phyloP scores from a whole-genome alignment of 2,888 invertebrate species.

The Lasioglossum figueresi region DNA sequence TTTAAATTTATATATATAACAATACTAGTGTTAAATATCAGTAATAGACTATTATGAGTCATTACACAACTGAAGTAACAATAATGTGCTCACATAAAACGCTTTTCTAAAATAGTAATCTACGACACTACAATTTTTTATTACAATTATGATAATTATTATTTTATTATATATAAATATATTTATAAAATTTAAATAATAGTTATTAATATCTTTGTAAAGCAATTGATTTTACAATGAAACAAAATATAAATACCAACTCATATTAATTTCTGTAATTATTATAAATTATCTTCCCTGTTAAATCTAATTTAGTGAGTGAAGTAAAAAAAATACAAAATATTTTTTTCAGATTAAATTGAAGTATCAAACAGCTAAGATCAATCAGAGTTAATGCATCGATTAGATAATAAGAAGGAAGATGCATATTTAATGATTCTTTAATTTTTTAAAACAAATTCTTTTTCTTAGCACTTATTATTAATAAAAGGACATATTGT shows the following conservation, averaged over 20 bases:
- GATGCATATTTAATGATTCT: slow-evolving; percentile 26
- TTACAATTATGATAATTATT: slow-evolving; percentile 56
- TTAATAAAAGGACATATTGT: background rate
- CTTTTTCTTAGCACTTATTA: slow-evolving; percentile 18
- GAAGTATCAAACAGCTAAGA: slow-evolving; percentile 39
- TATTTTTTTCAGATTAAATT: slow-evolving; percentile 52
- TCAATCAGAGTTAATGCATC: slow-evolving; percentile 68
- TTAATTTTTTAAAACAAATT: slow-evolving; percentile 21
- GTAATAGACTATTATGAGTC: slow-evolving; percentile 61
- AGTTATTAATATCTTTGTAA: slow-evolving; percentile 70
- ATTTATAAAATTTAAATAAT: slow-evolving; percentile 64
- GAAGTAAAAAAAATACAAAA: slow-evolving; percentile 26
- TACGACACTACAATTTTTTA: slow-evolving; percentile 70
- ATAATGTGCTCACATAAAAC: slow-evolving; percentile 66
- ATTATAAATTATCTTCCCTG: slow-evolving; percentile 70
- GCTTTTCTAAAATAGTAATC: slow-evolving; percentile 71
- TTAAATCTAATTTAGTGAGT: slow-evolving; percentile 72
- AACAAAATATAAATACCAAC: slow-evolving; percentile 60
- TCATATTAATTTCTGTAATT: slow-evolving; percentile 70
- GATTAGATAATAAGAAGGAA: slow-evolving; percentile 75
- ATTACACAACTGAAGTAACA: slow-evolving; percentile 66
- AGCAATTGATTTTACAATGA: slow-evolving; percentile 57
- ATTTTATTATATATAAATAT: slow-evolving; percentile 65
- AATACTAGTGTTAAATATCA: slow-evolving; percentile 17
- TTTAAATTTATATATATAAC: background rate